Evolutionary conservation across 2,888 invertebrate genomes (phyloP).

Genomic region (Nesidiocoris tenuis): DNA sequence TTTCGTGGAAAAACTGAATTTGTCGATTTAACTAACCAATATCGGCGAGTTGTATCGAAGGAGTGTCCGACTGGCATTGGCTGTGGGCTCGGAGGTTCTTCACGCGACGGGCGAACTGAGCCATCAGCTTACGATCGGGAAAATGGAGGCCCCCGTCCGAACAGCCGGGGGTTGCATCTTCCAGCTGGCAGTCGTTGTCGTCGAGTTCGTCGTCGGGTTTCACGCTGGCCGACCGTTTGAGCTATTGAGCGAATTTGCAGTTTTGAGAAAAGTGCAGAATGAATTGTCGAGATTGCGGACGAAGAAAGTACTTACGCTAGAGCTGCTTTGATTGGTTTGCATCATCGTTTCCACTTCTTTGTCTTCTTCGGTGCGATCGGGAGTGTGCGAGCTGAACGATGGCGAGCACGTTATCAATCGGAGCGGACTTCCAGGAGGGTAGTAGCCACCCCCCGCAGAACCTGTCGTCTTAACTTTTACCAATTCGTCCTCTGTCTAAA

Average conservation of each 20-base stretch:
- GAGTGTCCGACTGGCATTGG: conserved; percentile 56
- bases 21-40: conserved; percentile 33
- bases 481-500: conserved; percentile 27
- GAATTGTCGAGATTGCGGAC: background rate
- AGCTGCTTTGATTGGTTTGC: conserved; percentile 38
- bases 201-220: conserved; percentile 27
- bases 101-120: conserved; percentile 60
- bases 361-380: conserved; percentile 48
- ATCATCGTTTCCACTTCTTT: conserved; percentile 49
- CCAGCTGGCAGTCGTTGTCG: conserved; percentile 37
- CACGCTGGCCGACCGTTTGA: conserved; percentile 26
- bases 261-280: background rate
- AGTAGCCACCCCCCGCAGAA: conserved; percentile 9
- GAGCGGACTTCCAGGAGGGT: conserved; percentile 49
- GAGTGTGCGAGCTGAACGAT: conserved; percentile 39
- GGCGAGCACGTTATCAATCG: conserved; percentile 45
- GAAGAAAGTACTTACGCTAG: conserved; percentile 25
- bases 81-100: conserved; percentile 63
- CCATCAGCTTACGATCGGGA: conserved; percentile 61
- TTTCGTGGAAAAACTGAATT: background rate
- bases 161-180: conserved; percentile 52
- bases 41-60: conserved; percentile 32
- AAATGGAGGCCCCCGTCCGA: conserved; percentile 63
- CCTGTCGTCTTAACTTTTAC: conserved; percentile 4
- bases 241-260: conserved; percentile 6